Evolutionary conservation across 2,888 invertebrate species (phyloP), one percentile per base, ranked within the genome.

Genomic region (Nudaria mundana): DNA sequence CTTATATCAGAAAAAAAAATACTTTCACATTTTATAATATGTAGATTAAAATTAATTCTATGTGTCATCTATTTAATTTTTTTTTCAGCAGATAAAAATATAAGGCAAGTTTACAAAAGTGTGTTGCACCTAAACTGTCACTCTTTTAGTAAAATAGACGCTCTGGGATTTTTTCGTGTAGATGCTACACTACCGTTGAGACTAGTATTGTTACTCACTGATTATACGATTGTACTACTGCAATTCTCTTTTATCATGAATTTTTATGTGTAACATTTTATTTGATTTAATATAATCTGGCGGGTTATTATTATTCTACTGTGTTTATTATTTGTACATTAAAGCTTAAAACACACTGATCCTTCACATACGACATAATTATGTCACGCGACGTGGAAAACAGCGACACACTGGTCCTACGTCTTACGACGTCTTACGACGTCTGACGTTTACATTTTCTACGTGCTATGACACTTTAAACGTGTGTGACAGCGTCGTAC

Each of bases 171-270:
- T 12, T 16, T 29, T 2, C n/a, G n/a, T 3, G 34, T 45, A 3
- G 35, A 41, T 6, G 37, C 37, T 5, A n/a, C 8, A 1, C 13
- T 32, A 3, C 35, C 35, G 8, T 6, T 41, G 2, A 20, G 3
- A 8, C 5, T 45, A 7, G 15, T 28, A 0, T 28, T n/a, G 12
- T 5, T 35, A 13, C 11, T 38, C 0, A 38, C 37, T 5, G 35
- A 35, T 7, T 35, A 45, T 8, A 37, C 31, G 6, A 13, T 45
- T n/a, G 41, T 45, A 5, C 7, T 45, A 12, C 12, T 45, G 7
- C 45, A 45, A 25, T 38, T 41, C 11, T 31, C 23, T 10, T 6
- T 41, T n/a, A n/a, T n/a, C n/a, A n/a, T n/a, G n/a, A n/a, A n/a
- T n/a, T n/a, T n/a, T n/a, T n/a, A n/a, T 10, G 5, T 45, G 20